phyloP scores from a whole-genome alignment of 1,140 invertebrate species.

The Galleria mellonella region DNA sequence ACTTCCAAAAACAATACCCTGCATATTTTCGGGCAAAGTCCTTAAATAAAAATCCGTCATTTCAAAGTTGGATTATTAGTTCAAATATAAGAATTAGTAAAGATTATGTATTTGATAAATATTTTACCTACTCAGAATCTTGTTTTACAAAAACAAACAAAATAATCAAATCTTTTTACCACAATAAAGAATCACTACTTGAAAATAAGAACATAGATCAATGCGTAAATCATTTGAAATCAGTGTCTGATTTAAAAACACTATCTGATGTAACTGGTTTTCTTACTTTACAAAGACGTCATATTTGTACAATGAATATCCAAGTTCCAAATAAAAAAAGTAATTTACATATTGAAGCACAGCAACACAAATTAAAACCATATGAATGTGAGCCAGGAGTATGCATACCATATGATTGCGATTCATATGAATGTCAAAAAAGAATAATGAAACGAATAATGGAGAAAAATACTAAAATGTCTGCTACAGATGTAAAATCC shows the following conservation, averaged over 20 bases:
- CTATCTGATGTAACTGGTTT: not conserved
- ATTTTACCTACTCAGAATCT: too few species aligned
- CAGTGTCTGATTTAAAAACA: not conserved
- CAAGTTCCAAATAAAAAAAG: not conserved
- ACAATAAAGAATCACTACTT: too few species aligned
- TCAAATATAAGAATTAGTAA: too few species aligned
- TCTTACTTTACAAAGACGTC: not conserved
- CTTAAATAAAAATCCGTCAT: too few species aligned
- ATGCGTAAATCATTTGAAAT: not conserved
- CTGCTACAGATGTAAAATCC: too few species aligned
- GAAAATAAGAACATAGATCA: too few species aligned
- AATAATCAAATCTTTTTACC: too few species aligned
- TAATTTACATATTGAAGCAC: too few species aligned
- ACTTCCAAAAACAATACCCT: not conserved
- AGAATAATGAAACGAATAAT: slow-evolving; percentile 11
- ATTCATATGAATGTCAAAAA: slow-evolving; percentile 20
- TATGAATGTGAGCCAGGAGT: not conserved
- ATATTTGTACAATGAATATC: not conserved
- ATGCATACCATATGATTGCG: slow-evolving; percentile 23
- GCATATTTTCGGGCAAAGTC: too few species aligned
- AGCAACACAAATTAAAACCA: not conserved
- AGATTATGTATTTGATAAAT: too few species aligned
- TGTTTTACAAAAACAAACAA: too few species aligned
- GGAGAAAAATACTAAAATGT: not conserved
- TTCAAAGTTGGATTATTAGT: too few species aligned